Base-by-base conservation (phyloP, 2,113 vertebrate genomes). In the Malurus alboscapulatus region DNA sequence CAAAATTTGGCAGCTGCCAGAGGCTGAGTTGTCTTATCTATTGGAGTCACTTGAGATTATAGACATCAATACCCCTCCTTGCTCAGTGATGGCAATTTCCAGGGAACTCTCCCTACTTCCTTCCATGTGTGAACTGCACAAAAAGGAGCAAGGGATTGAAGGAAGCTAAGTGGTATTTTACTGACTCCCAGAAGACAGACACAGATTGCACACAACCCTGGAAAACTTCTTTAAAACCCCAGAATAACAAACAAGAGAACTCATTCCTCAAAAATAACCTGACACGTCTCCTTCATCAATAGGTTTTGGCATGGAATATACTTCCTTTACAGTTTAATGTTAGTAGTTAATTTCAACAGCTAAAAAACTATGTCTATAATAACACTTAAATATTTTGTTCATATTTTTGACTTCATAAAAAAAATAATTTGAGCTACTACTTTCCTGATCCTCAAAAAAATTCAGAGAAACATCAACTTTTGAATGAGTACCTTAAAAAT, bases 321-420 rank as follows among this genome's bases (percentile, higher is more conserved):
- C 34, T 80, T 93, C 72, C 40, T 76, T 83, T 91, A 87, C 38
- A 93, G 29, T 69, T 94, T 30, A 44, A 74, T 75, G 78, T 36
- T 66, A 71, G 58, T 54, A 15, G 4, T 62, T 87, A 55, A 42
- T 85, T 80, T 15, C 4, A 87, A 74, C 79, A 77, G 68, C 66
- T 96, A 93, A 86, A 96, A 95, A 95, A 80, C 63, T 91, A 92
- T 26, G 54, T 79, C 87, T 96, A 55, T 76, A 89, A 67, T 78
- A 93, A 47, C 80, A 93, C 34, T 91, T 79, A 87, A 91, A 93
- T 74, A 88, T 78, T 94, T 95, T 90, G 76, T 80, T 94, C 34
- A 11, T 74, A 86, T 86, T 88, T 74, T 50, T 91, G 53, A 93
- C 67, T 93, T 91, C 7, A 67, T 91, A 6, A 82, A 91, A 92